phyloP scores from a whole-genome alignment of 2,888 invertebrate species.

The Metopia argyrocephala region DNA sequence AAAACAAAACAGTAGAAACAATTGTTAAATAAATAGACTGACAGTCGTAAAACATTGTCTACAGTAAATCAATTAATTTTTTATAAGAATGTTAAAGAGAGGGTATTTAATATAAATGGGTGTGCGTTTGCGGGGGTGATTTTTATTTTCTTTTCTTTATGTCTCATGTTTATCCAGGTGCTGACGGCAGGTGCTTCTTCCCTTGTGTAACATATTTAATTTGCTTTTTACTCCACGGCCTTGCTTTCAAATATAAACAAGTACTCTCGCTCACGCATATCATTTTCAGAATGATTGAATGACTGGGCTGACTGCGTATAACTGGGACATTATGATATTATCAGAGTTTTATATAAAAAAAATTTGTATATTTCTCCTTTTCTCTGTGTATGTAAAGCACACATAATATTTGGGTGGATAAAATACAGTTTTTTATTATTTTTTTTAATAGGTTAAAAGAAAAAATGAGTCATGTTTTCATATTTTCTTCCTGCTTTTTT shows the following conservation, averaged over 20 bases:
- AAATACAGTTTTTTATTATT: not conserved
- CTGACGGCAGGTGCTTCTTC: slow-evolving; percentile 52
- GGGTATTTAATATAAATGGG: not conserved
- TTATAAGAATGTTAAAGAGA: not conserved
- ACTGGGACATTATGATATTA: not conserved
- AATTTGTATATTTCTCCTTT: not conserved
- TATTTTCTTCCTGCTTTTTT: too few relatives aligned
- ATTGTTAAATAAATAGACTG: not conserved
- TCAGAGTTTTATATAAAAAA: too few relatives aligned
- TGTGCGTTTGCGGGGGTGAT: slow-evolving; percentile 5
- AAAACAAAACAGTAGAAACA: too few relatives aligned
- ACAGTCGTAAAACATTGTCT: slow-evolving; percentile 18
- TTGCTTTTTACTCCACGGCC: not conserved
- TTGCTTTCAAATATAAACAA: not conserved
- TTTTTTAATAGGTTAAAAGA: not conserved
- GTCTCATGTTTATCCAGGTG: slow-evolving; percentile 12
- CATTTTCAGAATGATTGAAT: slow-evolving; percentile 26
- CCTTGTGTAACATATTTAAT: too few relatives aligned
- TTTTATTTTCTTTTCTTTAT: not conserved
- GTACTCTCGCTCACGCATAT: not conserved
- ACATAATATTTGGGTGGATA: slow-evolving; percentile 5
- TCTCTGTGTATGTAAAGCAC: not conserved
- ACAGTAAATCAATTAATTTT: not conserved
- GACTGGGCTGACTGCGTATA: not conserved
- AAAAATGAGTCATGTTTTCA: slow-evolving; percentile 16